Conservation (phyloP, 2,113 vertebrate genomes). For the Hydrolagus affinis region DNA sequence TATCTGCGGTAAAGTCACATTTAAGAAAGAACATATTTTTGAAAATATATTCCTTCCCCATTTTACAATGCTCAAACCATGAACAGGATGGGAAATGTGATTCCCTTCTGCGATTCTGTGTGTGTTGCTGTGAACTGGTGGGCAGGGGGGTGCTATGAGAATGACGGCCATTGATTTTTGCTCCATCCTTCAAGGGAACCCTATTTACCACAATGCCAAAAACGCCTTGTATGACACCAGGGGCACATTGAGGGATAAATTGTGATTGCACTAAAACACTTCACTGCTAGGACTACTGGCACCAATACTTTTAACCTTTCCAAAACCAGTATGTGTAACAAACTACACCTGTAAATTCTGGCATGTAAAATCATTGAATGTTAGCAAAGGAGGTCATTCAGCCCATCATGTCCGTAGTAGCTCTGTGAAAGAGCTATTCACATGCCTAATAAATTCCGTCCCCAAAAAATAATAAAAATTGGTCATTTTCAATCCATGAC, state of each 20-base stretch:
- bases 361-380: no score
- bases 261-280: not conserved
- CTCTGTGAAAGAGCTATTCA: no score
- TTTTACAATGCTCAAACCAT: not conserved
- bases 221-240: not conserved
- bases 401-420: no score
- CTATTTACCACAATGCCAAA: not conserved
- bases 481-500: no score
- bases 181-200: not conserved
- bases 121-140: not conserved
- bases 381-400: no score
- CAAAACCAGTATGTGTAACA: not conserved
- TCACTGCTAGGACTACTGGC: not conserved
- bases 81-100: not conserved
- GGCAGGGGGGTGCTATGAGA: not conserved
- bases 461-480: no score
- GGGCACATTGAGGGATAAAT: not conserved
- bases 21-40: constrained; percentile 3
- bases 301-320: not conserved
- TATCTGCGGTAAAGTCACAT: not conserved
- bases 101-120: not conserved
- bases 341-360: not conserved
- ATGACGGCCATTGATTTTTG: not conserved
- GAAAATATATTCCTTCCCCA: not conserved
- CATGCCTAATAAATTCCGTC: no score